phyloP scores from a whole-genome alignment of 2,888 invertebrate genomes.

The Operophtera brumata region DNA sequence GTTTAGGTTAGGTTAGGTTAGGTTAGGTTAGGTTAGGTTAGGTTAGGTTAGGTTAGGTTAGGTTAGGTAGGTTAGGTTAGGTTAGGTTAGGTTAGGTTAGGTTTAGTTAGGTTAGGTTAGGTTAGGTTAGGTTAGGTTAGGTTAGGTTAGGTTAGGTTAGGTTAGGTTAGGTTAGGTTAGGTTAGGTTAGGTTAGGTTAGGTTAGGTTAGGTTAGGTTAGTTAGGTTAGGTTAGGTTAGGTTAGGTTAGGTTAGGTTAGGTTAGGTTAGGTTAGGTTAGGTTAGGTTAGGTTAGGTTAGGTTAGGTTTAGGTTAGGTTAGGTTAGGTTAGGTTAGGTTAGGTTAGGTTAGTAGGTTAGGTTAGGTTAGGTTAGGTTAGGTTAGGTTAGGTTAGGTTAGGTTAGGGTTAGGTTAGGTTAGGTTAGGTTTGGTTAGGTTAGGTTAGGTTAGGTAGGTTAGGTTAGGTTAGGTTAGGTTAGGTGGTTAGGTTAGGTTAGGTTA shows the following conservation, averaged over 20 bases:
- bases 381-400: too few relatives aligned
- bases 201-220: slow-evolving; percentile 11
- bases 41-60: slow-evolving; percentile 76
- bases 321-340: too few relatives aligned
- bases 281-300: too few relatives aligned
- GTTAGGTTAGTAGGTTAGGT: too few relatives aligned
- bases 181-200: slow-evolving; percentile 10
- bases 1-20: slow-evolving; percentile 34
- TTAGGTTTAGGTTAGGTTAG: too few relatives aligned
- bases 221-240: slow-evolving; percentile 11
- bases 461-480: too few relatives aligned
- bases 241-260: slow-evolving; percentile 13
- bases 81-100: slow-evolving; percentile 12
- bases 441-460: too few relatives aligned
- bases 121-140: slow-evolving; percentile 11
- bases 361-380: too few relatives aligned
- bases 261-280: too few relatives aligned
- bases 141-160: slow-evolving; percentile 11
- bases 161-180: slow-evolving; percentile 12
- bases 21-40: slow-evolving; percentile 35
- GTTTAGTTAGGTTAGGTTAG: slow-evolving; percentile 10
- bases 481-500: too few relatives aligned
- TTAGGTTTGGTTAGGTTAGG: too few relatives aligned
- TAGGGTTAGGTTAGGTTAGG: too few relatives aligned
- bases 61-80: slow-evolving; percentile 18